Evolutionary conservation across 2,113 vertebrate species (phyloP).

Genomic region (Cyanoramphus novaezelandiae): DNA sequence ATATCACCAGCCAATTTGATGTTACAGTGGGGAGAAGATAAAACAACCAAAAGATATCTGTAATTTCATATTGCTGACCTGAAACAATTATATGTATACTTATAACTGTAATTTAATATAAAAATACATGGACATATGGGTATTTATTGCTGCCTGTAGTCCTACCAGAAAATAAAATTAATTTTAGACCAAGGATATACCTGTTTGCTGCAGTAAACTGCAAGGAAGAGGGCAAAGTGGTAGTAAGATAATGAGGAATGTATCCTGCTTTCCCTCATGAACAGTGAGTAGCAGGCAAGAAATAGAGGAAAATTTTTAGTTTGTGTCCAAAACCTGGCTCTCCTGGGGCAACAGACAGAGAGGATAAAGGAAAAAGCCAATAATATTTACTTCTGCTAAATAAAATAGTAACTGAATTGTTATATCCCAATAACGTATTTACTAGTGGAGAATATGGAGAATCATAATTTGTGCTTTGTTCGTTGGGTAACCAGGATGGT

Average conservation of each 20-base stretch:
- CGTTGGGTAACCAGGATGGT: neutral
- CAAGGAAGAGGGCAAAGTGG: neutral
- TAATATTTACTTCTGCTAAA: neutral
- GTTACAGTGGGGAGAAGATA: conserved; percentile 24
- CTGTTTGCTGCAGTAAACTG: neutral
- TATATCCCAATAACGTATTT: neutral
- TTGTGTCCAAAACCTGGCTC: neutral
- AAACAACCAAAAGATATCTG: conserved; percentile 41
- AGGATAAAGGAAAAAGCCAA: neutral
- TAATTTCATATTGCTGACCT: neutral
- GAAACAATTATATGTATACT: neutral
- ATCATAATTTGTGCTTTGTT: neutral
- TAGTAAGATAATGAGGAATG: neutral
- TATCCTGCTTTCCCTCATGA: neutral
- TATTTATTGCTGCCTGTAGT: neutral
- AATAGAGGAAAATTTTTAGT: neutral
- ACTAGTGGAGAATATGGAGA: neutral
- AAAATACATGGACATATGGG: neutral
- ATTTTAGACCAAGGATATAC: neutral
- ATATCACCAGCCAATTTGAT: conserved; percentile 53
- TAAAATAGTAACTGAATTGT: neutral
- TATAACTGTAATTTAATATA: neutral
- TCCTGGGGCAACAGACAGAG: neutral
- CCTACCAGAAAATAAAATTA: conserved; percentile 18
- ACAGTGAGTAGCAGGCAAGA: neutral